These are phyloP conservation scores for Strigamia maritima DNA, from an alignment of 2,888 invertebrate species.

Conservation along the genomic window DNA sequence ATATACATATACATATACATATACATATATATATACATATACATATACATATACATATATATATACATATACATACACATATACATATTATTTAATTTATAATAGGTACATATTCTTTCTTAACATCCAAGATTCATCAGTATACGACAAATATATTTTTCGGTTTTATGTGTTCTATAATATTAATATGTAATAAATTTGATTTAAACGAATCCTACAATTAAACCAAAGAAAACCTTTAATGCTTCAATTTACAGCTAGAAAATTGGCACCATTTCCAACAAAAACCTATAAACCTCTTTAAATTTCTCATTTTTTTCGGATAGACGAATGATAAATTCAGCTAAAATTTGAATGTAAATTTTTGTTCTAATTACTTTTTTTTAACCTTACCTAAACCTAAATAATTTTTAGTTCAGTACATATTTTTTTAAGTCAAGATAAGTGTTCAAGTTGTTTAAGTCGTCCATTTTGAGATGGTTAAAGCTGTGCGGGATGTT, in stretches of 20 bases:
- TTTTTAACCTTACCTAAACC: constrained; percentile 86
- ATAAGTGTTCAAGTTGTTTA: constrained; percentile 86
- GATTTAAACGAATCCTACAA: constrained; percentile 91
- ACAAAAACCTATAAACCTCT: constrained; percentile 72
- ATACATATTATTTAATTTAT: too few relatives aligned
- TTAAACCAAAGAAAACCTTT: constrained; percentile 41
- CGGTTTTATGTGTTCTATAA: constrained; percentile 90
- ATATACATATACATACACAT: too few relatives aligned
- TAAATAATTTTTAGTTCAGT: constrained; percentile 96
- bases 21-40: too few relatives aligned
- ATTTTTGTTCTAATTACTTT: too few relatives aligned
- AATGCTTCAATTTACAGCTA: constrained; percentile 58
- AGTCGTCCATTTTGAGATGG: too few relatives aligned
- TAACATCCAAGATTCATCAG: constrained; percentile 46
- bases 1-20: too few relatives aligned
- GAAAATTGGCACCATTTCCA: constrained; percentile 93
- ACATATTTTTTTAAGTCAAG: constrained; percentile 95
- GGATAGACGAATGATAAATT: constrained; percentile 93
- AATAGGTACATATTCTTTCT: too few relatives aligned
- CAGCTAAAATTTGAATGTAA: constrained; percentile 64
- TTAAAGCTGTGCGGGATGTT: too few relatives aligned
- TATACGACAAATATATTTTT: constrained; percentile 46
- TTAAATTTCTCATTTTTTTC: constrained; percentile 85
- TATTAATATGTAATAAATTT: constrained; percentile 84
- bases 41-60: too few relatives aligned